Evolutionary conservation across 1,140 invertebrate species (phyloP).

Genomic region (Vanessa tameamea): DNA sequence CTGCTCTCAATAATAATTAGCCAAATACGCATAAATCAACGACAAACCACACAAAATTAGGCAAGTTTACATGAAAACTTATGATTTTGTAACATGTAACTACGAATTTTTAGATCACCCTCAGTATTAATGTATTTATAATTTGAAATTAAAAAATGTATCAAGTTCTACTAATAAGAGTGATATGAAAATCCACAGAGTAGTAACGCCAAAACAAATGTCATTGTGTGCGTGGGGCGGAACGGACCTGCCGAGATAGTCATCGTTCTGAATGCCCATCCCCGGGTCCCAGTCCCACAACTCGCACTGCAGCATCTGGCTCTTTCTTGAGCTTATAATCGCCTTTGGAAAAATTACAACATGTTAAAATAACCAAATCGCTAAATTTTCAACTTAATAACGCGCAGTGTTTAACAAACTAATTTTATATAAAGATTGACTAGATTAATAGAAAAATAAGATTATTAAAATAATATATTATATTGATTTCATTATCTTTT

Average conservation of each 20-base stretch:
- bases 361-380: conserved; percentile 26
- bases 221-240: conserved; percentile 7
- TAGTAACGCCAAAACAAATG: conserved; percentile 27
- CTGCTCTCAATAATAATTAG: not conserved
- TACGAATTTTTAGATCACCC: not conserved
- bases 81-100: not conserved
- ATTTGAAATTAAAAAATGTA: not conserved
- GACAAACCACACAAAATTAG: conserved; percentile 19
- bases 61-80: not conserved
- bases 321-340: conserved; percentile 85
- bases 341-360: conserved; percentile 82
- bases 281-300: conserved; percentile 93
- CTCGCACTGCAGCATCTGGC: conserved; percentile 86
- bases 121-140: not conserved
- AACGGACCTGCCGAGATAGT: conserved; percentile 91
- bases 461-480: no score
- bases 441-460: no score
- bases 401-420: not conserved
- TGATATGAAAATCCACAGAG: conserved; percentile 27
- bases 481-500: no score
- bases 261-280: conserved; percentile 90
- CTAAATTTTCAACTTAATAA: not conserved
- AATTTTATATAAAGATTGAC: no score
- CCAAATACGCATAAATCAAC: conserved; percentile 1
- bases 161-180: not conserved